Conservation (phyloP, 2,888 invertebrate genomes). For the Phalangium opilio region DNA sequence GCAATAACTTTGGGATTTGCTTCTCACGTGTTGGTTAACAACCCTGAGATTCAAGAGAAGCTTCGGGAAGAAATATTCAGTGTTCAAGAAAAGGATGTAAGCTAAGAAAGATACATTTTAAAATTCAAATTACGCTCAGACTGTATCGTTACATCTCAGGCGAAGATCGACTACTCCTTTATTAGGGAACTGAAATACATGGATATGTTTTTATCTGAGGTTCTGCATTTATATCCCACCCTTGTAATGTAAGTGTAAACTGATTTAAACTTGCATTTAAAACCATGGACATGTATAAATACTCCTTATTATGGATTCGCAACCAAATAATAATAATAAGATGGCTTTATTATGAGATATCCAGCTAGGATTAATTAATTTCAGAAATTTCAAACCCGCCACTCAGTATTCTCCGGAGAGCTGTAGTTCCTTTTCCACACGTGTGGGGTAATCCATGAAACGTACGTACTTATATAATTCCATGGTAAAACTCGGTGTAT, state of each 20-base stretch:
- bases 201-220: neutral
- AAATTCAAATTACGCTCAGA: neutral
- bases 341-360: too few relatives aligned
- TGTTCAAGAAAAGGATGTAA: slow-evolving; percentile 1
- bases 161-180: neutral
- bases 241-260: slow-evolving; percentile 1
- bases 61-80: slow-evolving; percentile 3
- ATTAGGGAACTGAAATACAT: slow-evolving; percentile 1
- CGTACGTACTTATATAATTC: too few relatives aligned
- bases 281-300: too few relatives aligned
- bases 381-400: too few relatives aligned
- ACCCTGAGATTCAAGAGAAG: slow-evolving; percentile 10
- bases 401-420: too few relatives aligned
- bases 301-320: too few relatives aligned
- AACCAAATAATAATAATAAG: too few relatives aligned
- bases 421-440: too few relatives aligned
- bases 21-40: slow-evolving; percentile 3
- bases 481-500: too few relatives aligned
- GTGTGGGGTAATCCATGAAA: too few relatives aligned
- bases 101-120: neutral
- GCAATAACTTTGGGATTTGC: slow-evolving; percentile 4
- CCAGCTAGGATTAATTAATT: too few relatives aligned
- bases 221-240: slow-evolving; percentile 1
- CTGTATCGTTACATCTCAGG: neutral
- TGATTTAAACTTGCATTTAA: too few relatives aligned